Evolutionary conservation across 2,797 vertebrate species (phyloP), one percentile per base, ranked within the genome.

Genomic region (Takifugu rubripes): DNA sequence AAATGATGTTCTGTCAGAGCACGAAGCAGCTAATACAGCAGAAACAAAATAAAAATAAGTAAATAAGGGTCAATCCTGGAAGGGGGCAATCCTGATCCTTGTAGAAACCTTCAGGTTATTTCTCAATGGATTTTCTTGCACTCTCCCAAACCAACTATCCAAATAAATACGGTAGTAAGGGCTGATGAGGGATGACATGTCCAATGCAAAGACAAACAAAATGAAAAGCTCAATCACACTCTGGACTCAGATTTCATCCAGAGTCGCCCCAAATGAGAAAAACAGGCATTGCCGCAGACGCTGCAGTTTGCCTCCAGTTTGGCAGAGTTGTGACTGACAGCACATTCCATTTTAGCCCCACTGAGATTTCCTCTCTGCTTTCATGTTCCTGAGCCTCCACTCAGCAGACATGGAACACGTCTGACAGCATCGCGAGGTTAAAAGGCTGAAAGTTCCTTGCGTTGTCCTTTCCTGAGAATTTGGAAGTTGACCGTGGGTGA

Each of bases 81-180:
- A 40, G 49, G 50, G 49, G 61, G 64, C 40, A 57, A 49, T 17
- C 63, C 50, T 54, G 45, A 65, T 75, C 62, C 62, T 59, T 62
- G 69, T 29, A 70, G 61, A 64, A 69, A 68, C 25, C 50, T 52
- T 60, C 47, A 64, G 61, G 53, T 63, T 64, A 62, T 54, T 29
- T 50, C 72, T 74, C 73, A 62, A 77, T 49, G 69, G 71, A 74
- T 47, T 49, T 64, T 70, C 74, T 77, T 54, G 2, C 48, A 78
- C 64, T 66, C 72, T 74, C 57, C 70, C 68, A 79, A 85, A 83
- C 66, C 64, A 53, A 55, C 68, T 72, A 63, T 83, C 66, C 82
- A 84, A 89, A 90, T 85, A 90, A 90, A 89, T 77, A n/a, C n/a
- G n/a, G n/a, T n/a, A 77, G 56, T 48, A 46, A 66, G 6, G 59